A percentile compares a stretch with the other conserved stretches of the same genome.
Conservation (phyloP, 1,140 invertebrate genomes). For the Drosophila ambigua region DNA sequence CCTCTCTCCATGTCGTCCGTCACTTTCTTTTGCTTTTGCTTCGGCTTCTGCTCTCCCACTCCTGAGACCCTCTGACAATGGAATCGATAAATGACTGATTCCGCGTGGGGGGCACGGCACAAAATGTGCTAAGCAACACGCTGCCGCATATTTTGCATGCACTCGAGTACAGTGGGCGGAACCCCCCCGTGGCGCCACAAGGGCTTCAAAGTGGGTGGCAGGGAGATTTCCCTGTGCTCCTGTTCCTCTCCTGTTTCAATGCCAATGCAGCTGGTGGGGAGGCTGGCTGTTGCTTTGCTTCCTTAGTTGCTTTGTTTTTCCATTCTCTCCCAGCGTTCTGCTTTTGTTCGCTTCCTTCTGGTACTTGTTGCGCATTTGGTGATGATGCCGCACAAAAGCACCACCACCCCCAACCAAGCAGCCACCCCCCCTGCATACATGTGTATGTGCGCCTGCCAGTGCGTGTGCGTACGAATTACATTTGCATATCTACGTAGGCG, state of each 20-base stretch:
- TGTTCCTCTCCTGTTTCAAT: no score
- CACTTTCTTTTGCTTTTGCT: neutral
- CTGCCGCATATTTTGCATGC: slow-evolving; percentile 2
- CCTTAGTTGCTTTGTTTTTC: neutral
- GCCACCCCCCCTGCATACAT: neutral
- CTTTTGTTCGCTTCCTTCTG: slow-evolving; percentile 16
- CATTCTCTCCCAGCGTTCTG: slow-evolving; percentile 2
- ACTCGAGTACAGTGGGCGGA: no score
- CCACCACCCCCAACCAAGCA: neutral
- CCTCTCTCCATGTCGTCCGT: no score
- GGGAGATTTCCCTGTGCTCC: no score
- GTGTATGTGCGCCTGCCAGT: neutral
- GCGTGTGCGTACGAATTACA: neutral
- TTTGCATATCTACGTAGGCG: no score
- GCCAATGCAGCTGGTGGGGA: no score
- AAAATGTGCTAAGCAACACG: no score
- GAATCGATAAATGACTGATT: slow-evolving; percentile 35
- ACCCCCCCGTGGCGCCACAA: neutral
- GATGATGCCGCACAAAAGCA: slow-evolving; percentile 22
- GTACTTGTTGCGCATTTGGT: slow-evolving; percentile 43
- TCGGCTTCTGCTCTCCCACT: neutral
- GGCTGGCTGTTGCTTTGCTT: slow-evolving; percentile 24
- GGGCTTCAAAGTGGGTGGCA: neutral
- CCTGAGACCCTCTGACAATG: neutral
- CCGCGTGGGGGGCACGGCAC: no score